Evolutionary conservation across 2,797 vertebrate species (phyloP), one percentile per base, ranked within the genome.

Genomic region (Tauraco hartlaubi): DNA sequence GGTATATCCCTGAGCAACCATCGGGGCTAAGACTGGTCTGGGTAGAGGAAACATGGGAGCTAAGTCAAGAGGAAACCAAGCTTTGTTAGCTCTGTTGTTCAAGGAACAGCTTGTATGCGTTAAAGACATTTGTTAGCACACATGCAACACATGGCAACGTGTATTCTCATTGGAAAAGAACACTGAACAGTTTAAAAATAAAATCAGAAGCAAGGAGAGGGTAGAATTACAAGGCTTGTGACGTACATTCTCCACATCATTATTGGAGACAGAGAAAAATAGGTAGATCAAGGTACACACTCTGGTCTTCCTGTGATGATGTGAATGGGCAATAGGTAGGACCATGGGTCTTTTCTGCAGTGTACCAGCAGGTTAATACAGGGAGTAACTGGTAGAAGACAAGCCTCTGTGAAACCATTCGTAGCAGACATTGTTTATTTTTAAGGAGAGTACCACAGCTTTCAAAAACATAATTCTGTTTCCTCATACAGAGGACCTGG

Each of bases 1-100:
- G 22, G 31, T 1, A 2, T 20, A 12, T 16, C 2, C 12, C 59
- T 62, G 33, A 39, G 14, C 52, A 54, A 2, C 10, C n/a, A 0
- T 2, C 21, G 22, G 51, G 7, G 13, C 43, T 90, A 75, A 56
- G 20, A n/a, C 18, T 37, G 13, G 22, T 26, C 49, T 68, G 49
- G 41, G 44, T 18, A 46, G 18, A 43, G 41, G 26, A 71, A 78
- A 26, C 16, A 20, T 0, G 5, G 66, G 28, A 69, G 20, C 29
- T 9, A 15, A 52, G 23, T 6, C 43, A 31, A 33, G 52, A 62
- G 5, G 2, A 25, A 13, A 35, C 11, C 6, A 67, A 51, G 28
- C n/a, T 21, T 67, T 75, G 31, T 56, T 9, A 83, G 17, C 9
- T 44, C 46, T 55, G 0, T 13, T 39, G n/a, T 25, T 74, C 64